phyloP scores from a whole-genome alignment of 2,888 invertebrate genomes.

The Blera fallax region DNA sequence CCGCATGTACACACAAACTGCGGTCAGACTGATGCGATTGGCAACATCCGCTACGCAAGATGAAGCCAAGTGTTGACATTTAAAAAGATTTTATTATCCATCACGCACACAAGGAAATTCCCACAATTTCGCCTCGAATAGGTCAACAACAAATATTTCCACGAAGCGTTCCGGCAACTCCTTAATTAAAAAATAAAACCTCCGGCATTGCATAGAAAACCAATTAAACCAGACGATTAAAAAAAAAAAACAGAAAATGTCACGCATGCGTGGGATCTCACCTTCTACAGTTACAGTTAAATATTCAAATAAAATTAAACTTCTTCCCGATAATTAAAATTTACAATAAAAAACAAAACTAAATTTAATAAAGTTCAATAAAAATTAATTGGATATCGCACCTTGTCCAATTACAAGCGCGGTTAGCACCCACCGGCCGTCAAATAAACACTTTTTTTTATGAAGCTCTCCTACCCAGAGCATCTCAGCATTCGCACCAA shows the following conservation, averaged over 20 bases:
- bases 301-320: not conserved
- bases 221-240: constrained; percentile 17
- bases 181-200: not conserved
- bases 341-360: constrained; percentile 3
- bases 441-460: constrained; percentile 55
- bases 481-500: not conserved
- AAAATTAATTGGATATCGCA: constrained; percentile 63
- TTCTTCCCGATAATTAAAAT: not conserved
- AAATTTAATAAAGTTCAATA: constrained; percentile 30
- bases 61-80: not conserved
- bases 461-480: not conserved
- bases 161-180: not conserved
- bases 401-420: constrained; percentile 40
- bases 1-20: no score
- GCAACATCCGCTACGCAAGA: not conserved
- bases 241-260: constrained; percentile 9
- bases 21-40: no score
- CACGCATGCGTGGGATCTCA: constrained; percentile 15
- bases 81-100: not conserved
- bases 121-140: not conserved
- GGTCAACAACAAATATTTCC: not conserved
- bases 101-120: not conserved
- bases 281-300: not conserved
- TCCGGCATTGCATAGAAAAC: constrained; percentile 1
- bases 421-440: constrained; percentile 24